These are phyloP conservation scores for Merops nubicus DNA, from an alignment of 2,113 vertebrate genomes.

Conservation along the genomic window DNA sequence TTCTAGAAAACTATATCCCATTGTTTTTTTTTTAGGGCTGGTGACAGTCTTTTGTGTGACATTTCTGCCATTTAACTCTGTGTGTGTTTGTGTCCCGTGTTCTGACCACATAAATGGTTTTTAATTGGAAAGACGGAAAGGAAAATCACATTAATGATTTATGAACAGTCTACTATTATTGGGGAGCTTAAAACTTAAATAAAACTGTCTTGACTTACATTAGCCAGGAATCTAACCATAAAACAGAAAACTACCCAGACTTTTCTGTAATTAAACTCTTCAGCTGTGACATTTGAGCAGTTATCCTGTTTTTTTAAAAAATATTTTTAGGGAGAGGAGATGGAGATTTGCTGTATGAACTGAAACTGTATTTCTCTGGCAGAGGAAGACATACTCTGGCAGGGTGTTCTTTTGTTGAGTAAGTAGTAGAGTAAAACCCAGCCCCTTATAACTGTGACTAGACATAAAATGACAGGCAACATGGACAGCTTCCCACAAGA, in stretches of 20 bases:
- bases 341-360: not conserved
- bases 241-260: not conserved
- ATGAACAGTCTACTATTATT: not conserved
- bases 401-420: not conserved
- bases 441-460: not conserved
- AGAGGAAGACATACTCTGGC: not conserved
- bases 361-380: not conserved
- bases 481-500: not conserved
- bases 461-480: not conserved
- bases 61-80: not conserved
- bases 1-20: not conserved
- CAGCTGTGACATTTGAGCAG: not conserved
- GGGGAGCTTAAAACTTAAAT: not conserved
- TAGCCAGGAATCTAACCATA: not conserved
- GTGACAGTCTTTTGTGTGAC: not conserved
- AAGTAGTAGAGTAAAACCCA: not conserved
- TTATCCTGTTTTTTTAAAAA: not conserved
- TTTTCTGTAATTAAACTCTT: not conserved
- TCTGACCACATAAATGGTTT: not conserved
- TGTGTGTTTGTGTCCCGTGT: accelerated
- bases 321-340: not conserved
- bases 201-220: not conserved
- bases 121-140: not conserved
- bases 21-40: not conserved
- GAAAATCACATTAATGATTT: not conserved